phyloP scores from a whole-genome alignment of 2,888 invertebrate species.

The Ommatoiulus sabulosus region DNA sequence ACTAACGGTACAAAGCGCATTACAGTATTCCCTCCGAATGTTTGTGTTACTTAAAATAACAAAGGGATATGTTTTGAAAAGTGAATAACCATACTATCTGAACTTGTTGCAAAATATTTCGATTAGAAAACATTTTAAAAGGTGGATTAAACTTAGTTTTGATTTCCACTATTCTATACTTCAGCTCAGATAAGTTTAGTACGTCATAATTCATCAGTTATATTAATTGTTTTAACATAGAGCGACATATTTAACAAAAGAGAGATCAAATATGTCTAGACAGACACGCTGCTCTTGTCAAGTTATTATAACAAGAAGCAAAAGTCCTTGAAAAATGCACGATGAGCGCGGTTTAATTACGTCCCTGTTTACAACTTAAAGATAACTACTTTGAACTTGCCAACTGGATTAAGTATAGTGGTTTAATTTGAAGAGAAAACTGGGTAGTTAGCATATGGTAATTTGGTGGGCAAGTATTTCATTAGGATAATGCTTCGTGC shows the following conservation, averaged over 20 bases:
- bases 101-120: too few relatives aligned
- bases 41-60: too few relatives aligned
- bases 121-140: too few relatives aligned
- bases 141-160: too few relatives aligned
- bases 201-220: too few relatives aligned
- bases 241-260: neutral
- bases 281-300: neutral
- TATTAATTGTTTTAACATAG: too few relatives aligned
- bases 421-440: constrained; percentile 1
- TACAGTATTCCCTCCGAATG: too few relatives aligned
- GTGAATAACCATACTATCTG: too few relatives aligned
- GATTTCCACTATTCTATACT: too few relatives aligned
- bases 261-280: neutral
- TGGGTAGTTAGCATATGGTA: neutral
- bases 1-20: too few relatives aligned
- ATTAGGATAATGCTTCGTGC: neutral
- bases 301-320: neutral
- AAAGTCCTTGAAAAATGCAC: neutral
- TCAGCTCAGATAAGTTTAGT: too few relatives aligned
- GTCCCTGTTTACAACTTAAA: neutral
- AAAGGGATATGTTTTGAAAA: too few relatives aligned
- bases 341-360: neutral
- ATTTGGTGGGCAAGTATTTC: neutral
- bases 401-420: constrained; percentile 1
- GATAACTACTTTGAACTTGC: constrained; percentile 11